phyloP scores from a whole-genome alignment of 2,888 invertebrate genomes.

The Metacarcinus magister region DNA sequence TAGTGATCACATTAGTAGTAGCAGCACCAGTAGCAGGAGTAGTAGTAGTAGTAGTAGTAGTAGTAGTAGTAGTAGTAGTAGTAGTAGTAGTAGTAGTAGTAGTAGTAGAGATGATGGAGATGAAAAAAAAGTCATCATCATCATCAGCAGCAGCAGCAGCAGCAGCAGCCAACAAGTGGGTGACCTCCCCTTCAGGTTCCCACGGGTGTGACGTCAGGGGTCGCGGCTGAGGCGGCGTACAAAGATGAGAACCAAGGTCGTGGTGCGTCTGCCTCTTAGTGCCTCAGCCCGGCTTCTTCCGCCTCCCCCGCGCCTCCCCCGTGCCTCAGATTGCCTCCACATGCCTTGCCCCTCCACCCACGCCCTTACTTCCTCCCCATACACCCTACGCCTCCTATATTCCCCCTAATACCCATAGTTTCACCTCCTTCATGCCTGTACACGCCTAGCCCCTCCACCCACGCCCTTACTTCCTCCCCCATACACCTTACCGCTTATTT shows the following conservation, averaged over 20 bases:
- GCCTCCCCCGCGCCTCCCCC: background rate
- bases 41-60: background rate
- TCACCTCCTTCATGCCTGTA: background rate
- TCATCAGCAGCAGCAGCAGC: background rate
- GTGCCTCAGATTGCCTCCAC: background rate
- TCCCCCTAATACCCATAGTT: background rate
- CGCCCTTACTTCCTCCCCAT: background rate
- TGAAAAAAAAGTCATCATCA: background rate
- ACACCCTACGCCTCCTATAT: background rate
- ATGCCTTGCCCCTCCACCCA: background rate
- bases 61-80: background rate
- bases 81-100: background rate
- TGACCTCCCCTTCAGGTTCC: background rate
- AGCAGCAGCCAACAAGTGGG: background rate
- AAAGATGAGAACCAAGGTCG: constrained; percentile 48
- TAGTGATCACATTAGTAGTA: background rate
- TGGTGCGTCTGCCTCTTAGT: background rate
- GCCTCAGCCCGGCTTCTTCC: background rate
- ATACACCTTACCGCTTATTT: background rate
- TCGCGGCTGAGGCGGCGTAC: constrained; percentile 38
- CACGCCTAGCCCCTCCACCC: background rate
- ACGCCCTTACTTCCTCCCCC: background rate
- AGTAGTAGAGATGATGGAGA: background rate
- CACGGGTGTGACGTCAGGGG: constrained; percentile 21
- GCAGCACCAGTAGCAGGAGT: too few species aligned